phyloP scores from a whole-genome alignment of 2,113 vertebrate genomes.

The Scytalopus superciliaris region DNA sequence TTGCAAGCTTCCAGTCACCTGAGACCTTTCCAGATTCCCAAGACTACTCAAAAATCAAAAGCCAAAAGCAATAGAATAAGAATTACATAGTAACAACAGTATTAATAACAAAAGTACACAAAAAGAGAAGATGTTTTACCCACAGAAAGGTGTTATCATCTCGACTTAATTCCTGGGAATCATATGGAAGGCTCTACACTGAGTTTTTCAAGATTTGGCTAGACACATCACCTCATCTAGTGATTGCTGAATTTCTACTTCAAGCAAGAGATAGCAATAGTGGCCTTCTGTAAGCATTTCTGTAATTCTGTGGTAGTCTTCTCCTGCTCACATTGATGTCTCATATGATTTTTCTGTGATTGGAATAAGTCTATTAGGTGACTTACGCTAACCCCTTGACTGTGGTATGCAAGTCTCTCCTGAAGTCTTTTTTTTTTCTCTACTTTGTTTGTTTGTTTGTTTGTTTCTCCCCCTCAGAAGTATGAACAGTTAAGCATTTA shows the following conservation, averaged over 20 bases:
- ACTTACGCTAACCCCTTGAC: not conserved
- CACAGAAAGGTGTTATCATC: too few relatives aligned
- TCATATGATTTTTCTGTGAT: not conserved
- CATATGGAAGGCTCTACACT: not conserved
- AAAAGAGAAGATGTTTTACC: too few relatives aligned
- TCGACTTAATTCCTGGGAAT: not conserved
- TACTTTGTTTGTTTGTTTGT: not conserved
- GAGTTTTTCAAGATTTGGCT: not conserved
- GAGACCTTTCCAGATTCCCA: too few relatives aligned
- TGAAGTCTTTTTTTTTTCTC: accelerated
- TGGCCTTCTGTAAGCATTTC: not conserved
- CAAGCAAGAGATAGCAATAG: not conserved
- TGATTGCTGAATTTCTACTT: not conserved
- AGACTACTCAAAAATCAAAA: too few relatives aligned
- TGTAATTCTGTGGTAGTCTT: not conserved
- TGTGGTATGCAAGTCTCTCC: not conserved
- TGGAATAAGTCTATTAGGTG: not conserved
- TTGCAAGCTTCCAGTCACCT: too few relatives aligned
- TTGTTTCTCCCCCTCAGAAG: not conserved
- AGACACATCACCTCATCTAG: not conserved
- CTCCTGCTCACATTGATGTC: not conserved
- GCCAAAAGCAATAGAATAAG: too few relatives aligned
- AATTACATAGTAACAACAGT: too few relatives aligned
- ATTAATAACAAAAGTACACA: too few relatives aligned
- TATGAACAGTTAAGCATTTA: not conserved